Conservation (phyloP, 1,140 invertebrate species). For the Eumeta japonica region DNA sequence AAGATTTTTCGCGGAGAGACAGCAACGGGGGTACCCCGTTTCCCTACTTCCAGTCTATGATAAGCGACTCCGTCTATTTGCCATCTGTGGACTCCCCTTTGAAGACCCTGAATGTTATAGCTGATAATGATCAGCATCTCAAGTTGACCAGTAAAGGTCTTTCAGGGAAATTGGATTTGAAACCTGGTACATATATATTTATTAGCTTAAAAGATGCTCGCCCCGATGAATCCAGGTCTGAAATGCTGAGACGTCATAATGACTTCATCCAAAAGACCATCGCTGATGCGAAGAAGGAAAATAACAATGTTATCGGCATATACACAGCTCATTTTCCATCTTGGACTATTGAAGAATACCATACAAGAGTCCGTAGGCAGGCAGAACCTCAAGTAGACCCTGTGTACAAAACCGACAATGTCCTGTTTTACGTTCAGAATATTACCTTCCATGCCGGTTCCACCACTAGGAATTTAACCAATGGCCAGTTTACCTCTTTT, state of each 20-base stretch:
- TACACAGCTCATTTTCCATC: too few species aligned
- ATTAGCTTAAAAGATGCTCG: slow-evolving; percentile 14
- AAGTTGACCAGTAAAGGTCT: slow-evolving; percentile 38
- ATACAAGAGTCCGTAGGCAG: too few species aligned
- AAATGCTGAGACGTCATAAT: slow-evolving; percentile 15
- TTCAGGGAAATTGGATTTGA: slow-evolving; percentile 32
- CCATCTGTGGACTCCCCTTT: slow-evolving; percentile 37
- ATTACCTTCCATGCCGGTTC: too few species aligned
- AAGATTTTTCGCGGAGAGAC: slow-evolving; percentile 47
- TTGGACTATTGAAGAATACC: too few species aligned
- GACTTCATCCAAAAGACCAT: background rate
- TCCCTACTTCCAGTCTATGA: slow-evolving; percentile 31
- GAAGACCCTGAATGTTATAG: slow-evolving; percentile 26
- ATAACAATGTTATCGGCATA: too few species aligned
- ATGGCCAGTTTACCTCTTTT: too few species aligned
- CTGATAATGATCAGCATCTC: slow-evolving; percentile 30
- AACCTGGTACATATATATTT: slow-evolving; percentile 30
- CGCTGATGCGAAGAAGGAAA: background rate
- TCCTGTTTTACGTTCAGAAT: too few species aligned
- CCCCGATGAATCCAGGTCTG: slow-evolving; percentile 12
- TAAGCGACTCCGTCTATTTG: slow-evolving; percentile 27
- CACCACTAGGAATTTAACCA: too few species aligned
- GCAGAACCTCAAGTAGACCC: too few species aligned
- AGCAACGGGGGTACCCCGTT: slow-evolving; percentile 33
- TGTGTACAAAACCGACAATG: too few species aligned